Conservation (phyloP, 2,113 vertebrate genomes). For the Penelope pileata region DNA sequence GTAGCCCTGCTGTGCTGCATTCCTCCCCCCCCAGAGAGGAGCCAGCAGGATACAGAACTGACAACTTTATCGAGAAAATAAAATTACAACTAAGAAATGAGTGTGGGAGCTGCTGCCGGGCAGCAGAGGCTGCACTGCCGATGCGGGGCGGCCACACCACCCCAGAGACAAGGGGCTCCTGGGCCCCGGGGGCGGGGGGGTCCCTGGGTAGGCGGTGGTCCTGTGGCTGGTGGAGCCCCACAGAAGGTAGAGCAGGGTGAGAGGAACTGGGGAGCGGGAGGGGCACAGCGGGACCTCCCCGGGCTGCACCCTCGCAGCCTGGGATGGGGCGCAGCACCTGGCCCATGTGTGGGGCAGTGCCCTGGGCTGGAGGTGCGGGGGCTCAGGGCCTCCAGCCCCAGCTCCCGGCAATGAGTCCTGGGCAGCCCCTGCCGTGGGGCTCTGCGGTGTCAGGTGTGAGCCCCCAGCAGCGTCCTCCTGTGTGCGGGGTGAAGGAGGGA, state of each 20-base stretch:
- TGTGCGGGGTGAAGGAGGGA: neutral
- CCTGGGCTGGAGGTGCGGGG: neutral
- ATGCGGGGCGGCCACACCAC: neutral
- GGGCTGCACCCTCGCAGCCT: neutral
- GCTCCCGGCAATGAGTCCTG: neutral
- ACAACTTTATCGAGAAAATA: constrained; percentile 60
- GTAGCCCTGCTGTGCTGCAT: accelerated
- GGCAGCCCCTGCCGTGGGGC: neutral
- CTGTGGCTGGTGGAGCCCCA: neutral
- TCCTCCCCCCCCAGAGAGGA: neutral
- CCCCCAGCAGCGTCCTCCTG: neutral
- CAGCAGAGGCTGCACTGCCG: neutral
- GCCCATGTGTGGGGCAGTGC: constrained; percentile 31
- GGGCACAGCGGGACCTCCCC: neutral
- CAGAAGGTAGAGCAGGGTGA: neutral
- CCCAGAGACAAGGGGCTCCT: neutral
- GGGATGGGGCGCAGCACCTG: neutral
- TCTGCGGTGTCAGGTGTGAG: neutral
- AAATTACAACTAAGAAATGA: constrained; percentile 38
- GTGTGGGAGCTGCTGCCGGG: neutral
- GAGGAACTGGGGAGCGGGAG: neutral
- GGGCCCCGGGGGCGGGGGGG: neutral
- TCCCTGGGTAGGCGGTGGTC: neutral
- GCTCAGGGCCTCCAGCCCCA: neutral
- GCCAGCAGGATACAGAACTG: neutral